Conservation (phyloP, 2,797 vertebrate species). For the Chanos chanos region DNA sequence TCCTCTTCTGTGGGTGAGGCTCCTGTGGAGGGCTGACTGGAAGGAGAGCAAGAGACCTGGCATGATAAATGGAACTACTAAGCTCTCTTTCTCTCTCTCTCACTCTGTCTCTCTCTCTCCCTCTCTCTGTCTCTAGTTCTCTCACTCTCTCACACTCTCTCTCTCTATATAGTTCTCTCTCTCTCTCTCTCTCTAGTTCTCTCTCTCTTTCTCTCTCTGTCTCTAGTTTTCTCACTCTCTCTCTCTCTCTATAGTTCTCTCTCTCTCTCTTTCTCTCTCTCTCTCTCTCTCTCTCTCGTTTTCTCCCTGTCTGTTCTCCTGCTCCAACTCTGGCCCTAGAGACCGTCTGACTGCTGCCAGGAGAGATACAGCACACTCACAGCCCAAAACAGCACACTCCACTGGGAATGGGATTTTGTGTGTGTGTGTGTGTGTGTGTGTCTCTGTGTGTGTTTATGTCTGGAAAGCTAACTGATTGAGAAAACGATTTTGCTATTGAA, state of each 20-base stretch:
- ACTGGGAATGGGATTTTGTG: too few relatives aligned
- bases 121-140: background rate
- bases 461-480: background rate
- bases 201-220: background rate
- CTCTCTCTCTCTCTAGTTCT: background rate
- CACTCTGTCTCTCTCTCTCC: background rate
- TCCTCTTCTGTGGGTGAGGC: conserved; percentile 19
- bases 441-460: background rate
- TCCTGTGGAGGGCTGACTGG: too few relatives aligned
- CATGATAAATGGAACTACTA: too few relatives aligned
- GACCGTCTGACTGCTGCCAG: conserved; percentile 13
- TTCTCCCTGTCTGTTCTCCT: background rate
- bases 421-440: background rate
- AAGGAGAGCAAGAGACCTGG: background rate
- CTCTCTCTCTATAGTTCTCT: background rate
- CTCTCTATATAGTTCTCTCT: too few relatives aligned
- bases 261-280: conserved; percentile 4
- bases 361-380: background rate
- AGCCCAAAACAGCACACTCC: background rate
- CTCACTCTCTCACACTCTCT: too few relatives aligned
- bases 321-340: background rate
- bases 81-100: too few relatives aligned
- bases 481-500: background rate
- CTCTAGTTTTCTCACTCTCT: background rate
- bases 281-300: background rate